These are phyloP conservation scores for Macrosiphum euphorbiae DNA, from an alignment of 2,888 invertebrate genomes.

Conservation along the genomic window DNA sequence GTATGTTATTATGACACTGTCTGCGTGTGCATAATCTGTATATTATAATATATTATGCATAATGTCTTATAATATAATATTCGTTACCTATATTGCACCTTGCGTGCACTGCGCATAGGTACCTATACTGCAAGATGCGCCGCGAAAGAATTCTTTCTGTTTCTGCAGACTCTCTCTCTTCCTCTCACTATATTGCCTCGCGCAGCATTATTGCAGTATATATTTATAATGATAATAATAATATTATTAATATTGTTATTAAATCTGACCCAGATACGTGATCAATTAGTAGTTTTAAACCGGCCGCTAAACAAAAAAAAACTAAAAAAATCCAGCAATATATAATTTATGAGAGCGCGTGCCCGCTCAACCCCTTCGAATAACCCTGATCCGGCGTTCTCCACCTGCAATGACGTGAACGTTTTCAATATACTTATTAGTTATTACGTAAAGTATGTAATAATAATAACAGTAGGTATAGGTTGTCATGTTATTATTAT, in stretches of 20 bases:
- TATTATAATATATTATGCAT: not conserved
- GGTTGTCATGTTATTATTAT: conserved; percentile 4
- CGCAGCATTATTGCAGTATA: not conserved
- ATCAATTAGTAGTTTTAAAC: conserved; percentile 32
- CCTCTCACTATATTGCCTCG: not conserved
- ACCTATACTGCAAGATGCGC: not conserved
- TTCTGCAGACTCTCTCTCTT: not conserved
- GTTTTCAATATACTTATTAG: not conserved
- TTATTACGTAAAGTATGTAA: not conserved
- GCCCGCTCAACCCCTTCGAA: conserved; percentile 54
- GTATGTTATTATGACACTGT: not conserved
- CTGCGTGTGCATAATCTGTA: not conserved
- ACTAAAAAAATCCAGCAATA: not conserved
- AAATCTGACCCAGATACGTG: conserved; percentile 52
- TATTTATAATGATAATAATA: not conserved
- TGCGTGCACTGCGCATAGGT: not conserved
- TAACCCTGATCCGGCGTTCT: conserved; percentile 44
- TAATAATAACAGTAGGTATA: not conserved
- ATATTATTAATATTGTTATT: not conserved
- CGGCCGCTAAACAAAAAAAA: not conserved
- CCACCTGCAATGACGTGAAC: not conserved
- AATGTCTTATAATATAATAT: not conserved
- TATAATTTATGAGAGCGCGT: conserved; percentile 10
- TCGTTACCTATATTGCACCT: not conserved
- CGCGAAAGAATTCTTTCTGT: not conserved